Conservation (phyloP, 2,797 vertebrate species). For the Rhynchonycteris naso region DNA sequence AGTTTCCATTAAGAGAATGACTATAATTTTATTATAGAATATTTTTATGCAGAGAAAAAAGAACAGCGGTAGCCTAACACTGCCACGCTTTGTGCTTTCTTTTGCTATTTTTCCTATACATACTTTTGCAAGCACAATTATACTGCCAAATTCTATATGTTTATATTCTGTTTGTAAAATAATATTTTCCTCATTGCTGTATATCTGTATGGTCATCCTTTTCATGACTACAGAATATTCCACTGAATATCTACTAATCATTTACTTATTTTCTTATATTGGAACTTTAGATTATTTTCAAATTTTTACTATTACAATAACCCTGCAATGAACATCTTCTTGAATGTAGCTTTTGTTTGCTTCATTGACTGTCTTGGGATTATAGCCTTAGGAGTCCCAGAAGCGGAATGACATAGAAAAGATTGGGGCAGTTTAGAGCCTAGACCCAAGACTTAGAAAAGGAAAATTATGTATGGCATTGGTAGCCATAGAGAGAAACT, state of each 20-base stretch:
- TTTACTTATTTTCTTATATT: conserved; percentile 31
- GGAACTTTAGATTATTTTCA: conserved; percentile 4
- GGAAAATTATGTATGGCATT: not conserved
- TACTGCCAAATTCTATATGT: not conserved
- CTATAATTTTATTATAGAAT: not conserved
- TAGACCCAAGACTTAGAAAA: not conserved
- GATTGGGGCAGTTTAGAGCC: not conserved
- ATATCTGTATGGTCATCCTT: not conserved
- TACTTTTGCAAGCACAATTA: not conserved
- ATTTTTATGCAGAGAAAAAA: not conserved
- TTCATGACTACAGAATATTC: not conserved
- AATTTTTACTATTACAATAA: not conserved
- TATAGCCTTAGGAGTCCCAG: not conserved
- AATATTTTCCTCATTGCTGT: not conserved
- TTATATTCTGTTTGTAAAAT: not conserved
- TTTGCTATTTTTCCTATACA: not conserved
- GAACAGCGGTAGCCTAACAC: too few relatives aligned
- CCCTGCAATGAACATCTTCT: not conserved
- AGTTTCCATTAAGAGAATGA: not conserved
- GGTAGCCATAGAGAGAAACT: not conserved
- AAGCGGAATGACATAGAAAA: not conserved
- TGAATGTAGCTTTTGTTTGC: not conserved
- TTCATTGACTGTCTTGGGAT: not conserved
- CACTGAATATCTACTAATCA: not conserved
- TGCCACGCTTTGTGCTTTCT: not conserved